These are phyloP conservation scores for Sarcoramphus papa DNA, from an alignment of 2,797 vertebrate genomes.

Conservation along the genomic window DNA sequence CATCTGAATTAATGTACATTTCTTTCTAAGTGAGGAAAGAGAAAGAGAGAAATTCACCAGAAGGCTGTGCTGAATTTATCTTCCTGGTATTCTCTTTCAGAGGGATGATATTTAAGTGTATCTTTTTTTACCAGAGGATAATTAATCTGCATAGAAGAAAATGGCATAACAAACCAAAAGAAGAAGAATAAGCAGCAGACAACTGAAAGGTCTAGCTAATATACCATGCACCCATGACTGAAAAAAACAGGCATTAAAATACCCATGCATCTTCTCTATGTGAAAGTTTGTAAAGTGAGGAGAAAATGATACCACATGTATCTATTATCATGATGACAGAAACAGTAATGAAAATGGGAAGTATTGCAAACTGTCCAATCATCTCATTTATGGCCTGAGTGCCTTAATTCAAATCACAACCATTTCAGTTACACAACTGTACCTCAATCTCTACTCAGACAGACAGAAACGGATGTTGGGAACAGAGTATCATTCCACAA, in stretches of 20 bases:
- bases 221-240: neutral
- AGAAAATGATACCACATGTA: neutral
- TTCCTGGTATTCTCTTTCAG: neutral
- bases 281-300: neutral
- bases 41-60: neutral
- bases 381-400: neutral
- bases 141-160: neutral
- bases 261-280: neutral
- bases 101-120: neutral
- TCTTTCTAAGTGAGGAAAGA: neutral
- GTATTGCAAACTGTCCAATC: too few species aligned
- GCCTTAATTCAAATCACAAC: neutral
- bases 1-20: neutral
- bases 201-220: neutral
- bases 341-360: neutral
- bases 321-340: neutral
- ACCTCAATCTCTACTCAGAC: neutral
- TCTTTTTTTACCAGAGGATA: neutral
- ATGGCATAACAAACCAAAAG: neutral
- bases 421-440: neutral
- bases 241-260: neutral
- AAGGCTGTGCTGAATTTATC: neutral
- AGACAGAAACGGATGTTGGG: neutral
- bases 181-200: neutral
- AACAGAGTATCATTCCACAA: neutral